phyloP scores from a whole-genome alignment of 2,797 vertebrate species.

The Caiman crocodilus region DNA sequence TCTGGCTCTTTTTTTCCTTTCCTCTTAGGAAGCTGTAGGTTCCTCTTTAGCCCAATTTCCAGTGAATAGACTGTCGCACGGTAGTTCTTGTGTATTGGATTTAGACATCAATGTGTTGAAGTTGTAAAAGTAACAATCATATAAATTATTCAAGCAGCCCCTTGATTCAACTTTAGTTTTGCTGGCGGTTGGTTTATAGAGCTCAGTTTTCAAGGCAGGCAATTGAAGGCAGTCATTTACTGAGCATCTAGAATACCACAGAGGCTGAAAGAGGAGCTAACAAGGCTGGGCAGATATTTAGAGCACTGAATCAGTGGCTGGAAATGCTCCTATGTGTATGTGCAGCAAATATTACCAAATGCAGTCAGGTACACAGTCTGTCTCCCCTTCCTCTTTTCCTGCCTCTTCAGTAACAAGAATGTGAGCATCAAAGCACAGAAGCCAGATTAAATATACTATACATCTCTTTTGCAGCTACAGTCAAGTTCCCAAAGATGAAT shows the following conservation, averaged over 20 bases:
- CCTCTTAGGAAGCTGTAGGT: neutral
- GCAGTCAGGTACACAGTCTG: conserved; percentile 13
- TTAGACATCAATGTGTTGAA: conserved; percentile 56
- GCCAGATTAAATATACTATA: neutral
- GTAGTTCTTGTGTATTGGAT: conserved; percentile 45
- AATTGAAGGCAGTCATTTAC: conserved; percentile 47
- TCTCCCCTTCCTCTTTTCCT: neutral
- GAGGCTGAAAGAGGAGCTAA: conserved; percentile 51
- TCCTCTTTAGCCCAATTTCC: conserved; percentile 29
- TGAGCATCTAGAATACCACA: conserved; percentile 37
- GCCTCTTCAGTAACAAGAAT: neutral
- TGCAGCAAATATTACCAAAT: conserved; percentile 30
- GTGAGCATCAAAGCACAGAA: neutral
- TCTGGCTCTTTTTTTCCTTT: neutral
- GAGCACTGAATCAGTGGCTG: conserved; percentile 45
- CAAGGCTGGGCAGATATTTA: conserved; percentile 64
- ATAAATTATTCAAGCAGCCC: conserved; percentile 71
- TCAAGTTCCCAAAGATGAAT: neutral
- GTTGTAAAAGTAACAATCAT: conserved; percentile 66
- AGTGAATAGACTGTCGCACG: conserved; percentile 10
- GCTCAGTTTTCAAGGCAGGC: conserved; percentile 35
- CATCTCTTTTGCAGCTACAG: neutral
- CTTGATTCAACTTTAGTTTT: conserved; percentile 62
- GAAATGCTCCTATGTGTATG: conserved; percentile 16
- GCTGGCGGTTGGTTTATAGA: conserved; percentile 15